phyloP scores from a whole-genome alignment of 2,888 invertebrate genomes.

The Hypolimnas misippus region DNA sequence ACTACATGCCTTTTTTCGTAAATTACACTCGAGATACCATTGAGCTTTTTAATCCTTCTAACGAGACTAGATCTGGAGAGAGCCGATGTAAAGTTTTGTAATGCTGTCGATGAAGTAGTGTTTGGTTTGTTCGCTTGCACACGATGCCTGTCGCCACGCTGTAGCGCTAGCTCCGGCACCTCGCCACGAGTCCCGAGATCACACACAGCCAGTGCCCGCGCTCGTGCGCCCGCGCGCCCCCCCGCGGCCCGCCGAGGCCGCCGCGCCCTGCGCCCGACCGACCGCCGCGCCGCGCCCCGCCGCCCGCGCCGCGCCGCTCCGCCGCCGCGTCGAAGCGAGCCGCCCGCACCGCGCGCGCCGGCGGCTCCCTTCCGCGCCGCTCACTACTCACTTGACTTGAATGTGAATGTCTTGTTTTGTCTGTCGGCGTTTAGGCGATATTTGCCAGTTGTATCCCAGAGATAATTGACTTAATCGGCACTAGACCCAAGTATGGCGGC shows the following conservation, averaged over 20 bases:
- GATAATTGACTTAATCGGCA: constrained; percentile 99
- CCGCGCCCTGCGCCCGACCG: constrained; percentile 45
- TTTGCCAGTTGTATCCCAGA: constrained; percentile 99
- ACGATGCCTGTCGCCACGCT: constrained; percentile 85
- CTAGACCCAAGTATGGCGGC: constrained; percentile 99
- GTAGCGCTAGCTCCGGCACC: constrained; percentile 85
- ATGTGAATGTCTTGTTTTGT: constrained; percentile 86
- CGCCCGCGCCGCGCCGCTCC: constrained; percentile 41
- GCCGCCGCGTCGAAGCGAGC: constrained; percentile 45
- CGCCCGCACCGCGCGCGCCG: constrained; percentile 43
- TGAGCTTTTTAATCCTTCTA: constrained; percentile 84
- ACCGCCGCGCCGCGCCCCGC: constrained; percentile 59
- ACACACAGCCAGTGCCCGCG: constrained; percentile 84
- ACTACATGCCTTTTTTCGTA: constrained; percentile 83
- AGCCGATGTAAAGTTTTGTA: constrained; percentile 83
- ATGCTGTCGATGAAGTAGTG: constrained; percentile 85
- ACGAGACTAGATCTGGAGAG: constrained; percentile 84
- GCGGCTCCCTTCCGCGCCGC: constrained; percentile 57
- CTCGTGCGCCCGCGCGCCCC: constrained; percentile 58
- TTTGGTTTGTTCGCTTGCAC: constrained; percentile 85
- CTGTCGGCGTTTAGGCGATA: constrained; percentile 95
- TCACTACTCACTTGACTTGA: constrained; percentile 69
- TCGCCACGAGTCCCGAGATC: constrained; percentile 79
- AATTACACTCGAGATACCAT: constrained; percentile 81
- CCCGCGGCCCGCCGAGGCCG: constrained; percentile 48